Conservation (phyloP, 30 jellyfish, hydroid and myxozoan genomes). For the Phacellophora camtschatica region DNA sequence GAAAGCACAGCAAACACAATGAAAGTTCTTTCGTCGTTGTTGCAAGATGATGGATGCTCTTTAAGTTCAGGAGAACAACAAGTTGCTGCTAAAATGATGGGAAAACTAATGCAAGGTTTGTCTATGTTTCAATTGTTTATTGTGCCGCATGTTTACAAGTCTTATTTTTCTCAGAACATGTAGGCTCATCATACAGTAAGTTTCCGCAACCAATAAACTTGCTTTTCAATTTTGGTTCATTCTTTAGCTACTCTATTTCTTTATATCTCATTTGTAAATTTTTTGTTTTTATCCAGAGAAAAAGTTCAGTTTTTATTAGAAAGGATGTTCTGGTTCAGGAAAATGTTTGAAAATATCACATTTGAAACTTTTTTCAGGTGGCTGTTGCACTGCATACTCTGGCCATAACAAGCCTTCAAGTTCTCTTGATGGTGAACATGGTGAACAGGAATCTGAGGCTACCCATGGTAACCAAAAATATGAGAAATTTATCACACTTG, state of each 20-base stretch:
- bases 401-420: constrained; percentile 1
- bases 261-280: too few relatives aligned
- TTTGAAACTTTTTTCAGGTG: constrained; percentile 24
- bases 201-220: too few relatives aligned
- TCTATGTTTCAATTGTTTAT: too few relatives aligned
- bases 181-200: too few relatives aligned
- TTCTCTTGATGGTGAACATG: constrained; percentile 22
- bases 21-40: constrained; percentile 83
- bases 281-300: too few relatives aligned
- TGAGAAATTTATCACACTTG: constrained; percentile 88
- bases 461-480: constrained; percentile 20
- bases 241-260: too few relatives aligned
- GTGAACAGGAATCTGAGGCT: constrained; percentile 20
- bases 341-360: too few relatives aligned
- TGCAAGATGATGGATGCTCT: constrained; percentile 98
- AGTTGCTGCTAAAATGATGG: constrained; percentile 98
- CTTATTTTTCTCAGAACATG: too few relatives aligned
- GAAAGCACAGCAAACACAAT: constrained; percentile 97
- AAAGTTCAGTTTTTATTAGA: too few relatives aligned
- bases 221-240: too few relatives aligned
- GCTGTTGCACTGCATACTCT: constrained; percentile 57
- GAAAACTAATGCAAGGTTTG: constrained; percentile 96
- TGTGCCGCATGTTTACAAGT: too few relatives aligned
- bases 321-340: too few relatives aligned
- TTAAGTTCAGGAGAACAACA: constrained; percentile 88